phyloP scores from a whole-genome alignment of 2,797 vertebrate genomes.

The Masticophis lateralis region DNA sequence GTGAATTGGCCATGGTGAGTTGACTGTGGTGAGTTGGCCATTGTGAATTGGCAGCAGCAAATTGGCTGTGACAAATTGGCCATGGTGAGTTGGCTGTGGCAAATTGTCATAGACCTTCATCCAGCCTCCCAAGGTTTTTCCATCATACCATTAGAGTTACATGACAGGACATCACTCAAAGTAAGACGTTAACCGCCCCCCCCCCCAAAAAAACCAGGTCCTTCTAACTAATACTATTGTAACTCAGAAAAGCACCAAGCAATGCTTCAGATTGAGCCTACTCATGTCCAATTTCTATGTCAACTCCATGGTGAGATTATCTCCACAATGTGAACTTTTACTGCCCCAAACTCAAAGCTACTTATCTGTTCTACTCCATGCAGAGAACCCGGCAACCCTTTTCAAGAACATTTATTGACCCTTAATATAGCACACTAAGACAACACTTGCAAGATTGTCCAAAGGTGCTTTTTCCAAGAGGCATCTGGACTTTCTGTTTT shows the following conservation, averaged over 20 bases:
- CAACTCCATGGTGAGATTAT: neutral
- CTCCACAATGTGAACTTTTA: neutral
- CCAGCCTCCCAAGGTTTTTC: neutral
- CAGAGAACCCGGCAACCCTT: neutral
- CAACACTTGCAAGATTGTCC: neutral
- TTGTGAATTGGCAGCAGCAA: too few species aligned
- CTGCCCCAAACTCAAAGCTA: neutral
- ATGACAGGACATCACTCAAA: neutral
- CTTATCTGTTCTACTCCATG: neutral
- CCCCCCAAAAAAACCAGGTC: too few species aligned
- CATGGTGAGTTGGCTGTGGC: too few species aligned
- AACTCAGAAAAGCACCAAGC: neutral
- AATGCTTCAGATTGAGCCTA: neutral
- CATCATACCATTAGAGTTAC: neutral
- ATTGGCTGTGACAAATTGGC: too few species aligned
- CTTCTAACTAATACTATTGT: neutral
- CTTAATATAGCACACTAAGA: neutral
- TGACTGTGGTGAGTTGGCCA: too few species aligned
- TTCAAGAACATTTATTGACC: neutral
- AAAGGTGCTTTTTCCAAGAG: too few species aligned
- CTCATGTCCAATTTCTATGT: neutral
- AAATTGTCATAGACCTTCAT: too few species aligned
- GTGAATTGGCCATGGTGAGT: fast-evolving
- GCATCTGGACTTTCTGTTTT: too few species aligned
- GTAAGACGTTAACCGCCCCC: neutral